Base-by-base conservation (phyloP, 2,113 vertebrate species). In the Pseudopodoces humilis region DNA sequence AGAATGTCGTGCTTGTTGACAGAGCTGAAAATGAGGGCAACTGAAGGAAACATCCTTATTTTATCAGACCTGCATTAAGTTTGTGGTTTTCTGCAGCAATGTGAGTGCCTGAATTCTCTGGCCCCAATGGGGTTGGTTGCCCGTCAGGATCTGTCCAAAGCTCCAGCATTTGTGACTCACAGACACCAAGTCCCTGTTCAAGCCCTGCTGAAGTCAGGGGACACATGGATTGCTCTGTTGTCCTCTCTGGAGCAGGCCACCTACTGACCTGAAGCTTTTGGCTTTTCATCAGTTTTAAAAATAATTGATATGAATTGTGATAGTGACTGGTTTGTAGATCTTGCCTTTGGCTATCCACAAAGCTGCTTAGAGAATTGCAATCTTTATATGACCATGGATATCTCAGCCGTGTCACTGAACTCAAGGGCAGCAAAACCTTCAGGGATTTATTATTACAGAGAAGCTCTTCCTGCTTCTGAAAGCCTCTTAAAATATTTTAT, bases 341-440 rank as follows among this genome's bases (percentile, higher is more conserved):
- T 86, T 77, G 68, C 74, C 67, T 87, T 91, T 82, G 71, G 49
- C 74, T 79, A 20, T 37, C 12, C 70, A 37, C 24, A 76, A 62
- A 83, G 50, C 52, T 84, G 43, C 68, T 83, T 69, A 52, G n/a
- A 43, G 53, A 72, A 72, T 7, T 90, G 21, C 35, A 50, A 1
- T 58, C 50, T 92, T 80, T 50, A n/a, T 49, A 16, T 7, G 27
- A 37, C 35, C 84, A 9, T 0, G 1, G 47, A 16, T 69, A 62
- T 69, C 53, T 92, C 70, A 92, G 39, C 15, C 0, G 0, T 69
- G 49, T 53, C 44, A 28, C 58, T 76, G 75, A 96, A 91, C 67
- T 85, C 44, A 87, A 69, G 37, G 58, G 49, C 53, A 88, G 50
- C 5, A 85, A 92, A 92, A 65, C n/a, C n/a, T 83, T 60, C 37